Evolutionary conservation across 2,888 invertebrate species (phyloP), one percentile per base, ranked within the genome.

Genomic region (Pristionchus maxplancki): DNA sequence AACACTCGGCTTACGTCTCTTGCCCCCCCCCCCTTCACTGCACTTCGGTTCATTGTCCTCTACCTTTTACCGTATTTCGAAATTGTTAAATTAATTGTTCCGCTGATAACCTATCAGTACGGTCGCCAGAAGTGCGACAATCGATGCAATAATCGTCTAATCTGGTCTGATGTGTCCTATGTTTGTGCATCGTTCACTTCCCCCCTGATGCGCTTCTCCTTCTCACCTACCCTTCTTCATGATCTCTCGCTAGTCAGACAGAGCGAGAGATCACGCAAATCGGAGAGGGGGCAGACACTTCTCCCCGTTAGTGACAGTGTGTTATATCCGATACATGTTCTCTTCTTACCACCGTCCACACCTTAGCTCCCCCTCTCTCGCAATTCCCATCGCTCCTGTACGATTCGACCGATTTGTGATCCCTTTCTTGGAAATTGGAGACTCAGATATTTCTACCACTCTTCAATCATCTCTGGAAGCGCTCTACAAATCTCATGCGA

Each of bases 281-380:
- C n/a, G 31, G 24, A 71, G 71, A 20, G 64, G 15, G n/a, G 17
- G 20, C 28, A 9, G 71, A 48, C 48, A 31, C 64, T 64, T 64
- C 64, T 64, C 71, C 74, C 74, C 6, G 74, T 13, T 34, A 37
- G 31, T 28, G 28, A 37, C 34, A 34, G 74, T 78, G 74, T 78
- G 44, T 44, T 78, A 78, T 78, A 78, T 78, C 74, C 44, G 74
- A 78, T 48, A 78, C 28, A 78, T 28, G 44, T 78, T 78, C 78
- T 71, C 71, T 37, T 20, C 71, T 71, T 71, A 71, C 71, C 71
- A 71, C 37, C 67, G 67, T 40, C 71, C 40, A 71, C 37, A 34
- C 71, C 71, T 37, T 37, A 34, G 58, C 58, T 24, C n/a, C 58
- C 24, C 37, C 34, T 28, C 62, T 28, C 37, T 64, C 11, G 28